Conservation (phyloP, 2,888 invertebrate species). For the Cheilosia pagana region DNA sequence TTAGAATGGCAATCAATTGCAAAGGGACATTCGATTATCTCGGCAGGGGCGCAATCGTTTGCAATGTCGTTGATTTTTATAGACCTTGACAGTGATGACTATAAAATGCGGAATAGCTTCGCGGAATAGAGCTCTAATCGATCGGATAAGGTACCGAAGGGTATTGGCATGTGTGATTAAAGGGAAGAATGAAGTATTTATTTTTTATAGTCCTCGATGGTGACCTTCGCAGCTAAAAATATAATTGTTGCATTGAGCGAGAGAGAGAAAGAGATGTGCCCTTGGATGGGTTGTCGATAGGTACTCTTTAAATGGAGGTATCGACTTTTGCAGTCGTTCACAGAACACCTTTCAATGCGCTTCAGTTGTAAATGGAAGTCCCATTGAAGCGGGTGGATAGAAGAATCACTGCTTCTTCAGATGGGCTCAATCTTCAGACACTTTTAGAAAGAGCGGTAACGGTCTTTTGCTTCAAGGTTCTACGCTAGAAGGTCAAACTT, state of each 20-base stretch:
- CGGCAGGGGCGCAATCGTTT: constrained; percentile 24
- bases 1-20: constrained; percentile 68
- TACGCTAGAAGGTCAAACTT: too few species aligned
- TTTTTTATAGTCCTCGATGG: constrained; percentile 4
- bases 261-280: too few species aligned
- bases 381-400: too few species aligned
- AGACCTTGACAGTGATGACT: constrained; percentile 71
- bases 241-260: background rate
- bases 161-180: background rate
- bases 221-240: constrained; percentile 55
- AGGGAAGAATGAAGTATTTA: background rate
- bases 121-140: constrained; percentile 29
- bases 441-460: too few species aligned
- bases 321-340: too few species aligned
- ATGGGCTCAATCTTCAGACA: too few species aligned
- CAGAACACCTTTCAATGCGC: too few species aligned
- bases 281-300: too few species aligned
- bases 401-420: too few species aligned
- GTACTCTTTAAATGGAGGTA: too few species aligned
- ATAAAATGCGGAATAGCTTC: constrained; percentile 25
- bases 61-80: constrained; percentile 66
- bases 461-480: too few species aligned
- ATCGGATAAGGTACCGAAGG: constrained; percentile 24
- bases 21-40: constrained; percentile 50
- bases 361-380: too few species aligned